A percentile compares a stretch with the other conserved stretches of the same genome.
These are phyloP conservation scores for Alloplasta piceator DNA, from an alignment of 2,888 invertebrate species.

Conservation along the genomic window DNA sequence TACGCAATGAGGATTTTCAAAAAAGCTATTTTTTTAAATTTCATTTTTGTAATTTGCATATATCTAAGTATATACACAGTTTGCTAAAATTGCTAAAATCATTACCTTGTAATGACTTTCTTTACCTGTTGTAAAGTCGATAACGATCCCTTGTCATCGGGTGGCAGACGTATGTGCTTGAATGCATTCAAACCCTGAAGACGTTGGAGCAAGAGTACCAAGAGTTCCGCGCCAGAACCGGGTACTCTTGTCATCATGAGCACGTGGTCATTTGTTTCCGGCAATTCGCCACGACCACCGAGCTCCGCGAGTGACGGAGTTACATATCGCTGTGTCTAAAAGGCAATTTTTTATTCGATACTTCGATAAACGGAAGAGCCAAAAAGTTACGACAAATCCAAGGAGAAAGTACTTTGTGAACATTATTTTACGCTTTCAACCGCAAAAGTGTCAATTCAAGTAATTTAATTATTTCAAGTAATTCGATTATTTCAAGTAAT, in stretches of 20 bases:
- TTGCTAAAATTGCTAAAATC: no score
- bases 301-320: constrained; percentile 85
- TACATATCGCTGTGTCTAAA: constrained; percentile 78
- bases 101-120: not conserved
- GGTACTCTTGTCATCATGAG: constrained; percentile 87
- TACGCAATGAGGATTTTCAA: no score
- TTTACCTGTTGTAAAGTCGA: constrained; percentile 82
- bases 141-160: constrained; percentile 77
- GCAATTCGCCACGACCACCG: constrained; percentile 81
- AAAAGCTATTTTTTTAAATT: not conserved
- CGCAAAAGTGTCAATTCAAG: no score
- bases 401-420: no score
- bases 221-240: constrained; percentile 86
- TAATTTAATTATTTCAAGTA: no score
- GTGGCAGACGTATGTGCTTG: constrained; percentile 85
- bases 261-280: constrained; percentile 84
- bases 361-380: no score
- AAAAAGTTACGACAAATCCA: no score
- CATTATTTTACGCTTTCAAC: no score
- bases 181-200: constrained; percentile 86
- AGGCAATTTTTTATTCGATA: not conserved
- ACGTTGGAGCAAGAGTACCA: constrained; percentile 86
- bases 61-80: no score
- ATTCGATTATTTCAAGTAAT: no score
- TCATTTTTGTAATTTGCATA: not conserved